phyloP scores from a whole-genome alignment of 2,113 vertebrate genomes.

The Paraplagusia blochii region DNA sequence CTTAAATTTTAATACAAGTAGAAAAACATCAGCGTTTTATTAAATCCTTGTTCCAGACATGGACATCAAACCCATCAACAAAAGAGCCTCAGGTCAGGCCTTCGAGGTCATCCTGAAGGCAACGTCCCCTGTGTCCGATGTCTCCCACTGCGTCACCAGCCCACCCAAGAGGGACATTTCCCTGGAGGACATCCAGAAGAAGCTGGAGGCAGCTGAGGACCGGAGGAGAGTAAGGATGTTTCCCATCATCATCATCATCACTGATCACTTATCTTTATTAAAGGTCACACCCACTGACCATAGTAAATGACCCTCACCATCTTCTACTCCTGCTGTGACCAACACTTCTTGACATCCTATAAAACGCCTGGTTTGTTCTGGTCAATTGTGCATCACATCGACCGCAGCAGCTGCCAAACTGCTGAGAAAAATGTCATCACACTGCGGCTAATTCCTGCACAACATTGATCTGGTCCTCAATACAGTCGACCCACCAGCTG shows the following conservation, averaged over 20 bases:
- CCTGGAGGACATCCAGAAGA: constrained; percentile 95
- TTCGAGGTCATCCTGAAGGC: constrained; percentile 98
- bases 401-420: background rate
- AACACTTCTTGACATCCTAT: background rate
- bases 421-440: background rate
- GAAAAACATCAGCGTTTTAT: too few relatives aligned
- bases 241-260: constrained; percentile 8
- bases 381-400: background rate
- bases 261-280: background rate
- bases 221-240: constrained; percentile 85
- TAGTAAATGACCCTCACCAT: too few relatives aligned
- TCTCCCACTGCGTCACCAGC: constrained; percentile 82
- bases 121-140: constrained; percentile 88
- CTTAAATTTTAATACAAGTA: too few relatives aligned
- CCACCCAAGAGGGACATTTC: constrained; percentile 93
- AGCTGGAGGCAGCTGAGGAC: constrained; percentile 95
- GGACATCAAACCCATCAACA: constrained; percentile 97
- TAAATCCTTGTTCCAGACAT: constrained; percentile 76
- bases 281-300: background rate
- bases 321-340: background rate
- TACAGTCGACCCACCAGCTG: constrained; percentile 22
- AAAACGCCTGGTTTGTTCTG: constrained; percentile 6
- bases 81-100: constrained; percentile 95
- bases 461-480: constrained; percentile 38
- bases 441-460: constrained; percentile 27